A percentile compares a stretch with the other conserved stretches of the same genome.
Evolutionary conservation across 2,888 invertebrate genomes (phyloP).

Genomic region (Epicampocera succincta): DNA sequence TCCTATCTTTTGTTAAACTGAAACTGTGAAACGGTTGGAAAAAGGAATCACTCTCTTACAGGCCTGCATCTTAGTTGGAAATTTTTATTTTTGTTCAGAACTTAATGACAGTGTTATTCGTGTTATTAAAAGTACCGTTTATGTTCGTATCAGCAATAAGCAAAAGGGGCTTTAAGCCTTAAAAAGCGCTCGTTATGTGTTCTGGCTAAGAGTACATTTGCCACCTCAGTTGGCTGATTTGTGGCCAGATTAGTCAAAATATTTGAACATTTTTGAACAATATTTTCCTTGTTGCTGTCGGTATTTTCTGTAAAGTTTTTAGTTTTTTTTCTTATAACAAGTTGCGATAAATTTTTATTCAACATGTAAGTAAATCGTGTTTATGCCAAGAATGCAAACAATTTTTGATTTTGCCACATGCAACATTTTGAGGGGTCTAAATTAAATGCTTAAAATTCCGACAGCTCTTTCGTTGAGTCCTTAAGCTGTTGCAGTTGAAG

Average conservation of each 20-base stretch:
- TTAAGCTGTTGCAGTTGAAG: not conserved
- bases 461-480: constrained; percentile 1
- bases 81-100: too few species aligned
- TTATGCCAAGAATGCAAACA: constrained; percentile 58
- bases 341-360: constrained; percentile 47
- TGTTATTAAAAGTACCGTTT: too few species aligned
- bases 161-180: constrained; percentile 59
- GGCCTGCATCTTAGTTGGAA: too few species aligned
- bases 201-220: constrained; percentile 31
- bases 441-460: constrained; percentile 33
- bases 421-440: constrained; percentile 43
- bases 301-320: not conserved
- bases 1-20: too few species aligned
- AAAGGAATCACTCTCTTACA: too few species aligned
- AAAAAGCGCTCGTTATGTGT: constrained; percentile 15
- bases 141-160: not conserved
- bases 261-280: constrained; percentile 40
- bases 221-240: constrained; percentile 57
- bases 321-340: constrained; percentile 29
- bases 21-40: too few species aligned
- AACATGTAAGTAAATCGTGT: constrained; percentile 60
- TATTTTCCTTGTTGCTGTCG: constrained; percentile 69
- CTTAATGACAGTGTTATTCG: too few species aligned
- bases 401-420: constrained; percentile 53
- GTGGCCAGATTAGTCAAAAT: constrained; percentile 59